Evolutionary conservation across 1,140 invertebrate species (phyloP), one percentile per base, ranked within the genome.

Genomic region (Drosophila asahinai): DNA sequence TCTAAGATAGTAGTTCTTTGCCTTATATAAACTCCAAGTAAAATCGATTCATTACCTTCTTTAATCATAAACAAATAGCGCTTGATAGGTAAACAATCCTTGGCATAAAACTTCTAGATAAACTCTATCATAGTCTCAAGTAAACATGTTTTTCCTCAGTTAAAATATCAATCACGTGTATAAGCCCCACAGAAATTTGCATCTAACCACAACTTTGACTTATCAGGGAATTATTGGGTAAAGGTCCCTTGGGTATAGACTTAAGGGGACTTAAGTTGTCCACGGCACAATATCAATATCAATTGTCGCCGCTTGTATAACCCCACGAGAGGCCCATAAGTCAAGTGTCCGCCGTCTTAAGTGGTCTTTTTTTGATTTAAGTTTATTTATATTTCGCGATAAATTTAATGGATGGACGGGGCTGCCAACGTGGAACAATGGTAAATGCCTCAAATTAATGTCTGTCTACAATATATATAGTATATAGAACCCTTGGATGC

Each of bases 351-450:
- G 42, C 48, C 22, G 68, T 70, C 64, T 86, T 77, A 87, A 86
- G 80, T 80, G 83, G 73, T 55, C 72, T 83, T 77, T 66, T 61
- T 77, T 55, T 68, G 73, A 61, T 68, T 86, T 70, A 80, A 73
- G 68, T 79, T 81, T 84, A 74, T 86, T 86, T 86, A 72, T 80
- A 83, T 66, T 77, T 74, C 40, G 60, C 64, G 83, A 86, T 80
- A 83, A 86, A 80, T 83, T 57, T 64, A 83, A 86, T 87, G 76
- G 80, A 86, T 87, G 83, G 76, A 49, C 2, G 11, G 17, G 38
- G 33, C n/a, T 25, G 38, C 2, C 9, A 11, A 36, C 9, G 33
- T 9, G 8, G 33, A 22, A 43, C 58, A 30, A 52, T 38, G 54
- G 43, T 17, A 65, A 67, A 33, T 62, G 22, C 36, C 40, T 30